A percentile compares a stretch with the other conserved stretches of the same genome.
Evolutionary conservation across 2,113 vertebrate genomes (phyloP).

Genomic region (Columba janthina): DNA sequence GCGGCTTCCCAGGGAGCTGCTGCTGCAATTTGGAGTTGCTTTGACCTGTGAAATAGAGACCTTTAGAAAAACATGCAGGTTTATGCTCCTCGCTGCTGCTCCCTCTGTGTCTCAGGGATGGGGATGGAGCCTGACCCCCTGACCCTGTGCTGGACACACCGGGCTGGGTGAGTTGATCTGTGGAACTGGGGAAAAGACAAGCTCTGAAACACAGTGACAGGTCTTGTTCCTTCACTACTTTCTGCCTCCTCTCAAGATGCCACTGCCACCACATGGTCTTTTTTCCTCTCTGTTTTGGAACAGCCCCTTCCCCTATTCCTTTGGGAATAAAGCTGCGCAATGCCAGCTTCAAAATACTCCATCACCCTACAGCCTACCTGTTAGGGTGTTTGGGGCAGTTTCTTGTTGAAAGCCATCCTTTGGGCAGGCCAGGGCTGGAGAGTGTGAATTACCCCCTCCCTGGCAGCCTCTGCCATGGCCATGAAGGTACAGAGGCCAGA

Average conservation of each 20-base stretch:
- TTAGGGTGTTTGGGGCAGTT: not conserved
- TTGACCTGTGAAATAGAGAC: not conserved
- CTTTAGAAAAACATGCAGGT: fast-evolving
- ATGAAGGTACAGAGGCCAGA: fast-evolving
- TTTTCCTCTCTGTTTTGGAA: not conserved
- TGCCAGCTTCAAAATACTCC: not conserved
- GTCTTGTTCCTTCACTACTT: not conserved
- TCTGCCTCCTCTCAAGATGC: not conserved
- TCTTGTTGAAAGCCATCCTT: not conserved
- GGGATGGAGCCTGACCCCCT: not conserved
- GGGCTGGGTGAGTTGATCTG: not conserved
- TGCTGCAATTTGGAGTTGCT: not conserved
- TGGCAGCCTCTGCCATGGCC: not conserved
- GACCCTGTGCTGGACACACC: fast-evolving
- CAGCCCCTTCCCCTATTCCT: not conserved
- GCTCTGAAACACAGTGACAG: not conserved
- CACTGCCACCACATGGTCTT: not conserved
- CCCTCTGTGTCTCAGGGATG: fast-evolving
- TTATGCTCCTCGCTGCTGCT: not conserved
- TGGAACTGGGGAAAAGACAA: not conserved
- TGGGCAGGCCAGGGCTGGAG: not conserved
- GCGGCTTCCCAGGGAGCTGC: not conserved
- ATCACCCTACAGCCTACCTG: not conserved
- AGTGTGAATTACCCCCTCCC: not conserved
- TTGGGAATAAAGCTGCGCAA: not conserved